A percentile compares a stretch with the other conserved stretches of the same genome.
Conservation (phyloP, 2,113 vertebrate species). For the Leptobrachium leishanense region DNA sequence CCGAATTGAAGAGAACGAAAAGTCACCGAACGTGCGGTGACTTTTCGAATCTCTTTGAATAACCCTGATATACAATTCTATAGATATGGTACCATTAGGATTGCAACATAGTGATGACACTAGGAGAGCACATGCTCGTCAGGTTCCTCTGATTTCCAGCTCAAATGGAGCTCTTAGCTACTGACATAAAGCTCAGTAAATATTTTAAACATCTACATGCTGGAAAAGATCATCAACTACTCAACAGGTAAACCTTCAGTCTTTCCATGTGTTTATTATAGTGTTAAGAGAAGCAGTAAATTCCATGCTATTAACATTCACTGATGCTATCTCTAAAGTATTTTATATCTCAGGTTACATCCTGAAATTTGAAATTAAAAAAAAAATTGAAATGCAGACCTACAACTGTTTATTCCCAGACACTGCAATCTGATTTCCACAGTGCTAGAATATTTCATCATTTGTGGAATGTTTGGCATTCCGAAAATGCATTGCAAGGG, state of each 20-base stretch:
- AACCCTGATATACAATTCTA: too few species aligned
- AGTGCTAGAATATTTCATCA: conserved; percentile 49
- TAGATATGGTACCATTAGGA: too few species aligned
- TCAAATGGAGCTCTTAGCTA: conserved; percentile 52
- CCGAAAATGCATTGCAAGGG: conserved; percentile 33
- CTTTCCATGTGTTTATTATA: conserved; percentile 63
- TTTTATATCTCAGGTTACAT: conserved; percentile 65
- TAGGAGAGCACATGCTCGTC: conserved; percentile 54
- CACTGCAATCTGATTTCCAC: conserved; percentile 57
- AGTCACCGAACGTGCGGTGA: too few species aligned
- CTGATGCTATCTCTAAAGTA: conserved; percentile 72
- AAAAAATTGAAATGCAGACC: conserved; percentile 60
- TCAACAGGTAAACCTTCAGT: conserved; percentile 53
- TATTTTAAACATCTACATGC: conserved; percentile 65
- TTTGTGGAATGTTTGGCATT: conserved; percentile 50
- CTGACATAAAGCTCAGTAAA: conserved; percentile 56
- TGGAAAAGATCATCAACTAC: conserved; percentile 60
- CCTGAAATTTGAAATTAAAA: conserved; percentile 74
- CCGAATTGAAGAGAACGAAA: too few species aligned
- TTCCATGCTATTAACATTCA: conserved; percentile 72
- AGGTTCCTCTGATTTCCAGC: conserved; percentile 57
- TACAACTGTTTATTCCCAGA: conserved; percentile 71
- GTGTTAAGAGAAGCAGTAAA: conserved; percentile 64
- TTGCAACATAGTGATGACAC: conserved; percentile 49
- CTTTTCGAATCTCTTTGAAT: too few species aligned